phyloP scores from a whole-genome alignment of 1,140 invertebrate genomes.

The Pomacea maculata region DNA sequence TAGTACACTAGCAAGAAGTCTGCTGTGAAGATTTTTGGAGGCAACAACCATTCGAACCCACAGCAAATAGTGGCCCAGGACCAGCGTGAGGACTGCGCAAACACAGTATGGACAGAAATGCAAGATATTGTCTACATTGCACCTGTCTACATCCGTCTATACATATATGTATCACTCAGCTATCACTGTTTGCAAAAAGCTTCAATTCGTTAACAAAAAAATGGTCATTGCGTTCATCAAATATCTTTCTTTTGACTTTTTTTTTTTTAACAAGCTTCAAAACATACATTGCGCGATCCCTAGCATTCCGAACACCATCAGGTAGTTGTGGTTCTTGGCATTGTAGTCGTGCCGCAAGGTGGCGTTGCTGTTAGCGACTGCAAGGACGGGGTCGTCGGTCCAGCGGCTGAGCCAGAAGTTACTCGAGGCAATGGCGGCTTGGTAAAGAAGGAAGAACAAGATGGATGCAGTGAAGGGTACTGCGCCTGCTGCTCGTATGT shows the following conservation, averaged over 20 bases:
- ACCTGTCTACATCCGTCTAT: not conserved
- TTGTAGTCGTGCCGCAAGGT: constrained; percentile 12
- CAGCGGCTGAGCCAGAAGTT: constrained; percentile 61
- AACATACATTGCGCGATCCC: constrained; percentile 60
- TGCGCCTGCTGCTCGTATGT: constrained; percentile 85
- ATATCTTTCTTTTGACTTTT: no score
- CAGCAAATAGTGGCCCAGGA: constrained; percentile 38
- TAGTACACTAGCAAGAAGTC: constrained; percentile 64
- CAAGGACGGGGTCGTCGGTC: constrained; percentile 54
- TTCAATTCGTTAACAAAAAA: no score
- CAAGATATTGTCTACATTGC: not conserved
- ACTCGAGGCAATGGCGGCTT: constrained; percentile 45
- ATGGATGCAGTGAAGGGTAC: constrained; percentile 70
- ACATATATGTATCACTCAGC: no score
- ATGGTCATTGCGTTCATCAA: no score
- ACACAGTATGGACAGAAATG: not conserved
- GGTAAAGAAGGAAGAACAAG: constrained; percentile 47
- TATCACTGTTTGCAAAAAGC: no score
- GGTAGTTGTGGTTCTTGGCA: constrained; percentile 37
- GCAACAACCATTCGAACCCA: constrained; percentile 52
- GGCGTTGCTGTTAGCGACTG: constrained; percentile 14
- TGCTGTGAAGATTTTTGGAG: constrained; percentile 51
- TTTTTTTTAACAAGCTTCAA: not conserved
- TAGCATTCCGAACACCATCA: constrained; percentile 53
- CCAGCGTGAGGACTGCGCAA: constrained; percentile 39